Conservation (phyloP, 2,888 invertebrate genomes). For the Diadegma fenestrale region DNA sequence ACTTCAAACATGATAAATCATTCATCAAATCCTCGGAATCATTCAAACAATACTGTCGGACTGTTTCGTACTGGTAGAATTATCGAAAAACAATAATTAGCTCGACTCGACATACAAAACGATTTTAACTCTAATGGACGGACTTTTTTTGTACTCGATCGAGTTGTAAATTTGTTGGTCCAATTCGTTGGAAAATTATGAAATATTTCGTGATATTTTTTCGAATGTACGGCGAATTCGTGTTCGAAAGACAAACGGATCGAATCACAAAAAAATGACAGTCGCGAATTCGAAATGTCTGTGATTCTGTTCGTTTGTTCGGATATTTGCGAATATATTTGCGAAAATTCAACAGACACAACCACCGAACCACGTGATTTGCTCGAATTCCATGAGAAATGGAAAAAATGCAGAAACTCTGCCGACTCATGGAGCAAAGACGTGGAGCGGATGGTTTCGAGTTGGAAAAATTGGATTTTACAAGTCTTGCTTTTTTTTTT, state of each 20-base stretch:
- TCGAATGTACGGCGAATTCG: background rate
- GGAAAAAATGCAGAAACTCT: background rate
- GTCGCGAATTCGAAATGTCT: background rate
- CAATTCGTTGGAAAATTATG: conserved; percentile 19
- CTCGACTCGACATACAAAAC: background rate
- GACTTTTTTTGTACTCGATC: conserved; percentile 37
- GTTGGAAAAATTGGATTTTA: background rate
- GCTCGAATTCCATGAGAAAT: background rate
- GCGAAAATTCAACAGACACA: background rate
- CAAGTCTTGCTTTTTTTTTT: background rate
- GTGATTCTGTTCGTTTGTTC: background rate
- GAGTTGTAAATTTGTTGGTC: background rate
- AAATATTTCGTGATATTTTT: conserved; percentile 11
- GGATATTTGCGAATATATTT: background rate
- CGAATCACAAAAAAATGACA: background rate
- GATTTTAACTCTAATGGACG: conserved; percentile 31
- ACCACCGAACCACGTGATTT: background rate
- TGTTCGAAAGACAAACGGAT: background rate
- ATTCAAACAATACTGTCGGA: conserved; percentile 33
- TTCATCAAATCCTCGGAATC: background rate
- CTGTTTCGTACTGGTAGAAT: conserved; percentile 37
- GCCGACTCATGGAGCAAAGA: background rate
- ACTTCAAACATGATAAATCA: background rate
- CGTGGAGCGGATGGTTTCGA: background rate
- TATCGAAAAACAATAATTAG: background rate